A percentile compares a stretch with the other conserved stretches of the same genome.
Evolutionary conservation across 1,140 invertebrate genomes (phyloP).

Genomic region (Venturia canescens): DNA sequence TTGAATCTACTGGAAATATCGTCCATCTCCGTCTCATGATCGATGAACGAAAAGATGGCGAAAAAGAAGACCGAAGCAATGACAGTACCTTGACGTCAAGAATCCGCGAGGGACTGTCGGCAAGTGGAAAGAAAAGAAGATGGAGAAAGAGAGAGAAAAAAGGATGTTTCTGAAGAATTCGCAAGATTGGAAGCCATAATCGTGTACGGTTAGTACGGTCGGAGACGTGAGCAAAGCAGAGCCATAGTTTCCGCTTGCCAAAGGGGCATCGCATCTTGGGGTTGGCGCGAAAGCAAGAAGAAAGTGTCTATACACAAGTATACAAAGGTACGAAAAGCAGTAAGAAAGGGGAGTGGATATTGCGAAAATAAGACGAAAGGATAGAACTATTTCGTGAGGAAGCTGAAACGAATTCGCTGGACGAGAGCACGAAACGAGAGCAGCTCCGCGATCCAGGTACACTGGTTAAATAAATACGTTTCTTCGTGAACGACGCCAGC

Average conservation of each 20-base stretch:
- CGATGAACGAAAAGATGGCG: neutral
- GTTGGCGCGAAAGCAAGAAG: conserved; percentile 39
- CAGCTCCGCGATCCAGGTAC: neutral
- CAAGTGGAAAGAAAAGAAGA: neutral
- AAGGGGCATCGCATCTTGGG: conserved; percentile 28
- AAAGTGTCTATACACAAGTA: conserved; percentile 11
- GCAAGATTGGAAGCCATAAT: conserved; percentile 56
- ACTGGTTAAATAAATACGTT: conserved; percentile 49
- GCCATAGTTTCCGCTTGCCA: conserved; percentile 19
- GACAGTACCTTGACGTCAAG: neutral
- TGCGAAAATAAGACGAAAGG: conserved; percentile 3
- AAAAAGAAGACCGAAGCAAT: neutral
- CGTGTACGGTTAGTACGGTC: conserved; percentile 47
- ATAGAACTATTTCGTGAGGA: conserved; percentile 15
- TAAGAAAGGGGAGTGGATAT: neutral
- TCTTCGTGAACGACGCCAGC: neutral
- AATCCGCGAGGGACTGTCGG: conserved; percentile 5
- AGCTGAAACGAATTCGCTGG: conserved; percentile 36
- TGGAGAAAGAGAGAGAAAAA: neutral
- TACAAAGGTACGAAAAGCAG: neutral
- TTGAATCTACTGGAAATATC: neutral
- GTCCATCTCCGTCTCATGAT: conserved; percentile 2
- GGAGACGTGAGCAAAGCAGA: conserved; percentile 38
- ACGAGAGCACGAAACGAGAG: conserved; percentile 2
- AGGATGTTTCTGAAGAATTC: conserved; percentile 34